Conservation (phyloP, 2,113 vertebrate genomes). For the Trinectes maculatus region DNA sequence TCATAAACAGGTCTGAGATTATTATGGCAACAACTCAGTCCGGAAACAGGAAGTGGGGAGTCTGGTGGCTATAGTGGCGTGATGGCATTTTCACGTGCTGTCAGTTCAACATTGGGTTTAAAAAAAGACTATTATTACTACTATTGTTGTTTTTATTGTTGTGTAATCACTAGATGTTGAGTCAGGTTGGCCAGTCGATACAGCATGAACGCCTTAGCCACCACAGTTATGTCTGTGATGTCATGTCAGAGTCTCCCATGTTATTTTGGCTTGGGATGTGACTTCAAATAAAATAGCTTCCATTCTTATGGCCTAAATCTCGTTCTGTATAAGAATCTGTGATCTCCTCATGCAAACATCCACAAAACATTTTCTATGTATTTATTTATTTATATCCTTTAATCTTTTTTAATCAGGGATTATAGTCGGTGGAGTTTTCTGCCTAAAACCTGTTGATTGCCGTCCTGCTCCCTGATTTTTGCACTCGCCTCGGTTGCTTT, state of each 20-base stretch:
- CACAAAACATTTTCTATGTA: not conserved
- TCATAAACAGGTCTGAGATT: conserved; percentile 38
- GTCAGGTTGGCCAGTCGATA: too few species aligned
- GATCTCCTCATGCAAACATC: not conserved
- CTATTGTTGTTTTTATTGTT: not conserved
- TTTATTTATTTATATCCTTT: not conserved
- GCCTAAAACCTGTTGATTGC: too few species aligned
- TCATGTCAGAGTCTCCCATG: too few species aligned
- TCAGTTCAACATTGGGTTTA: not conserved
- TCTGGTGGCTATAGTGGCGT: conserved; percentile 17
- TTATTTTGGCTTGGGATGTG: not conserved
- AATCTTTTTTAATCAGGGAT: conserved; percentile 52
- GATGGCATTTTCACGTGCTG: too few species aligned
- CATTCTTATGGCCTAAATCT: too few species aligned
- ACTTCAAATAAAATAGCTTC: not conserved
- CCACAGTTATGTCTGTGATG: too few species aligned
- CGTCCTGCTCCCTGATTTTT: too few species aligned
- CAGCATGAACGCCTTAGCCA: too few species aligned
- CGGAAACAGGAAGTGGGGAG: conserved; percentile 52
- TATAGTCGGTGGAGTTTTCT: conserved; percentile 67
- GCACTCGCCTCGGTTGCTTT: not conserved
- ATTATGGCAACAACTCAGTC: conserved; percentile 48
- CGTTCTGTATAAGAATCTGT: too few species aligned
- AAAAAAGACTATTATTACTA: not conserved
- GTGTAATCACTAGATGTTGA: too few species aligned